Evolutionary conservation across 2,113 vertebrate species (phyloP), one percentile per base, ranked within the genome.

Genomic region (Alligator sinensis): DNA sequence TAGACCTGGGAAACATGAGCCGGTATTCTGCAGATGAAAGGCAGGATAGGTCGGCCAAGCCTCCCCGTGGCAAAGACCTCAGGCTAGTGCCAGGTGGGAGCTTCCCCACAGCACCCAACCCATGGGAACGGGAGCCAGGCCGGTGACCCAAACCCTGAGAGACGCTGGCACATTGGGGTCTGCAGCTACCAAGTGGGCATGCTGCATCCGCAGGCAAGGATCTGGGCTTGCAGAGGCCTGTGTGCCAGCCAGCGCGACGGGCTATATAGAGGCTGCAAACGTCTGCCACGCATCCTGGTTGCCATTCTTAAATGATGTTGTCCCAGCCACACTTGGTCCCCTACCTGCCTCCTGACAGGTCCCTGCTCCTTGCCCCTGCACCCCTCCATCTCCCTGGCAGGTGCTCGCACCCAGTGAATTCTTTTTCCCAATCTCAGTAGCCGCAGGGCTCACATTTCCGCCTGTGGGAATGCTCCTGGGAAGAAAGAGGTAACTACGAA

Each of bases 1-100:
- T 54, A 94, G 87, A 95, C 77, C 84, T 92, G 91, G 95, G 90
- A 94, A 96, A 88, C 9, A 2, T 64, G 63, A 94, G 81, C 68
- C 58, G 47, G 24, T 0, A 38, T 27, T 60, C 76, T 1, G 11
- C 0, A 5, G 93, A 94, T 86, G 89, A 93, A 82, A 95, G 88
- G 68, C 95, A 94, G 95, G 95, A 95, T 82, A 82, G 86, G 89
- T 91, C 0, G 1, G 81, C 84, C 85, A 5, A 2, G 62, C 12
- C 59, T 74, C 64, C 25, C 38, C 19, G 34, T 80, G 86, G 55
- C 58, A 47, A 74, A 74, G 38, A 38, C 30, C 34, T 24, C 70
- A 74, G 70, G 34, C 38, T n/a, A 7, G 25, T 54, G 8, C 59
- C 27, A 30, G 66, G 38, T 47, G 58, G 24, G 38, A 47, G 21